These are phyloP conservation scores for Brachyalestes nurse DNA, from an alignment of 2,797 vertebrate genomes.

Conservation along the genomic window DNA sequence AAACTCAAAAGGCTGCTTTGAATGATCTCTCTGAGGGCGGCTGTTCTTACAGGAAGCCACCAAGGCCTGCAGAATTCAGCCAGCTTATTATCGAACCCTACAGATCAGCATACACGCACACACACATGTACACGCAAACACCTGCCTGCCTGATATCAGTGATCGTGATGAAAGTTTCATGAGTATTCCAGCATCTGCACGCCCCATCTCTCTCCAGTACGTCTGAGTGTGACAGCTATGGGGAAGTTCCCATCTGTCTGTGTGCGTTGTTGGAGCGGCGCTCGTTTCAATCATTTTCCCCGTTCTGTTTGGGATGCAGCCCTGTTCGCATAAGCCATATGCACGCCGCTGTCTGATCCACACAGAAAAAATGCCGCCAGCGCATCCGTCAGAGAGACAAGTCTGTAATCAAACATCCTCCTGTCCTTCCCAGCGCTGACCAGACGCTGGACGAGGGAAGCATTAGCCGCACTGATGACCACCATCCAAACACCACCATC, in stretches of 20 bases:
- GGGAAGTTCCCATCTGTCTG: slow-evolving; percentile 31
- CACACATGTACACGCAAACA: too few species aligned
- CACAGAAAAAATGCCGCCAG: slow-evolving; percentile 1
- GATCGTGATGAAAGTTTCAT: slow-evolving; percentile 16
- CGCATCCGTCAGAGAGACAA: slow-evolving; percentile 11
- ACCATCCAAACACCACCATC: slow-evolving; percentile 12
- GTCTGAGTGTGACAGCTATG: slow-evolving; percentile 30
- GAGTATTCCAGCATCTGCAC: slow-evolving; percentile 17
- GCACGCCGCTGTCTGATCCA: slow-evolving; percentile 41
- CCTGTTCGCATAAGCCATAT: slow-evolving; percentile 30
- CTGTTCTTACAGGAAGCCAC: slow-evolving; percentile 15
- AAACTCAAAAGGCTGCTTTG: slow-evolving; percentile 6
- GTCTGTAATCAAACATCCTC: slow-evolving; percentile 27
- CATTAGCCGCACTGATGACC: slow-evolving; percentile 32
- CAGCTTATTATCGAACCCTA: neutral
- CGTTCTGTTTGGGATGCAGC: slow-evolving; percentile 18
- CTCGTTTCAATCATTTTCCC: slow-evolving; percentile 33
- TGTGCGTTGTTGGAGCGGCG: slow-evolving; percentile 26
- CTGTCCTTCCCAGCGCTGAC: slow-evolving; percentile 32
- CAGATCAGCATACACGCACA: neutral
- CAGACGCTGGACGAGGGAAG: slow-evolving; percentile 26
- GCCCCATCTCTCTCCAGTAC: slow-evolving; percentile 14
- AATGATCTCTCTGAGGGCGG: slow-evolving; percentile 23
- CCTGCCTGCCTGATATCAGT: slow-evolving; percentile 1
- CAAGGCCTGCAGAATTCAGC: slow-evolving; percentile 4